Evolutionary conservation across 2,113 vertebrate species (phyloP).

Genomic region (Crotalus viridis): DNA sequence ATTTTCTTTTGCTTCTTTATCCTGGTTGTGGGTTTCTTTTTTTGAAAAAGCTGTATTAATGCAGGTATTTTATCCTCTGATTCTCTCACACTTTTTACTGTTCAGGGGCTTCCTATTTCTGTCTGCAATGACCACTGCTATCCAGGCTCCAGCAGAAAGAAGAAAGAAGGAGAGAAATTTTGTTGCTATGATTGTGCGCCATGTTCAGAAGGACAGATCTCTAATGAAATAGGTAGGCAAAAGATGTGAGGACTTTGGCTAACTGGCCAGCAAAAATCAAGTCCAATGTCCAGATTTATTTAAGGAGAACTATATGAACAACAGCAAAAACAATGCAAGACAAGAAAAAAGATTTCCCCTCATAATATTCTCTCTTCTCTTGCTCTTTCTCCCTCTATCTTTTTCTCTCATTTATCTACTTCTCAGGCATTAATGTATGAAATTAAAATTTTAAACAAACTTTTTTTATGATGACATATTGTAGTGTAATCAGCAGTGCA

Average conservation of each 20-base stretch:
- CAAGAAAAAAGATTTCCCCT: too few species aligned
- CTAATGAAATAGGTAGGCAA: not conserved
- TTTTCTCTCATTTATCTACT: not conserved
- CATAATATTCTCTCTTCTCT: too few species aligned
- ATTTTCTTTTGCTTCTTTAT: too few species aligned
- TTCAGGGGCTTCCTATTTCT: not conserved
- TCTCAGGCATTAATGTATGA: not conserved
- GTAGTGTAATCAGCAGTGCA: too few species aligned
- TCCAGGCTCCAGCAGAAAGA: not conserved
- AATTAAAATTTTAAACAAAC: too few species aligned
- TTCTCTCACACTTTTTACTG: not conserved
- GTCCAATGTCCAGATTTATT: not conserved
- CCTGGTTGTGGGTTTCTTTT: too few species aligned
- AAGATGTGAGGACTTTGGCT: not conserved
- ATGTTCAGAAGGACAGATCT: not conserved
- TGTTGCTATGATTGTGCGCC: slow-evolving; percentile 3
- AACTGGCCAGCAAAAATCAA: not conserved
- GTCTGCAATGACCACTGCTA: not conserved
- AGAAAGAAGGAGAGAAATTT: not conserved
- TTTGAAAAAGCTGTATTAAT: too few species aligned
- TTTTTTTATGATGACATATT: too few species aligned
- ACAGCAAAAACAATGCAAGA: not conserved
- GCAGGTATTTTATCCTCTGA: not conserved
- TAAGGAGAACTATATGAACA: not conserved
- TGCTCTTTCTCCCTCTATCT: not conserved